Percentiles rank a stretch among this genome's conserved stretches.
Conservation (phyloP, 1,140 invertebrate genomes). For the Eulimnadia texana region DNA sequence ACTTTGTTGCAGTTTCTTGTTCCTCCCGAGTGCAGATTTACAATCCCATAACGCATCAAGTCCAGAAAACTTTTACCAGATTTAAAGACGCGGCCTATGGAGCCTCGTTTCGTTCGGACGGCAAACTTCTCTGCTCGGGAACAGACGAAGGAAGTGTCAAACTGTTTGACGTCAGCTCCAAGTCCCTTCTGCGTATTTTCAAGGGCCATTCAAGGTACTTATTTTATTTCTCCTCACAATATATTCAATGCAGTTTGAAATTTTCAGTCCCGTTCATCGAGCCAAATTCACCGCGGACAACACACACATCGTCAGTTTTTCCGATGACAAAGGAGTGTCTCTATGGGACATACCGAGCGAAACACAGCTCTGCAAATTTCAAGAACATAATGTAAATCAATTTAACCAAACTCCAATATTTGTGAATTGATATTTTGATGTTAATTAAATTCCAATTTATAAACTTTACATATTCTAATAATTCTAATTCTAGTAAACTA, state of each 20-base stretch:
- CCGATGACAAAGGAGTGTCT: slow-evolving; percentile 78
- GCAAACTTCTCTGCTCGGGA: slow-evolving; percentile 65
- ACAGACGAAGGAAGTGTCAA: slow-evolving; percentile 74
- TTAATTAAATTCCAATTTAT: too few species aligned
- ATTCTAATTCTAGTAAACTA: too few species aligned
- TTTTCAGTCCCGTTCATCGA: slow-evolving; percentile 53
- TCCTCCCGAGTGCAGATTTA: slow-evolving; percentile 81
- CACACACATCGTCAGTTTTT: slow-evolving; percentile 68
- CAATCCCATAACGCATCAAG: slow-evolving; percentile 69
- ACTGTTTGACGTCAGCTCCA: slow-evolving; percentile 72
- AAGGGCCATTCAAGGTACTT: slow-evolving; percentile 45
- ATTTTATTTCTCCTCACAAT: not conserved
- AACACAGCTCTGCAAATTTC: slow-evolving; percentile 46
- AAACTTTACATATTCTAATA: too few species aligned
- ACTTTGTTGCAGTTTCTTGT: slow-evolving; percentile 80
- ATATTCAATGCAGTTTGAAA: not conserved
- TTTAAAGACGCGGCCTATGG: slow-evolving; percentile 78
- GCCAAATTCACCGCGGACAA: slow-evolving; percentile 67
- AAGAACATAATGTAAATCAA: slow-evolving; percentile 43
- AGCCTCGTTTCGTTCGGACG: slow-evolving; percentile 70
- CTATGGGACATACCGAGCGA: slow-evolving; percentile 84
- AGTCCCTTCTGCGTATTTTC: slow-evolving; percentile 54
- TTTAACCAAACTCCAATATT: not conserved
- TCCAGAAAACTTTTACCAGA: slow-evolving; percentile 65
- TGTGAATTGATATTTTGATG: not conserved